Conservation (phyloP, 1,140 invertebrate genomes). For the Drosophila eugracilis region DNA sequence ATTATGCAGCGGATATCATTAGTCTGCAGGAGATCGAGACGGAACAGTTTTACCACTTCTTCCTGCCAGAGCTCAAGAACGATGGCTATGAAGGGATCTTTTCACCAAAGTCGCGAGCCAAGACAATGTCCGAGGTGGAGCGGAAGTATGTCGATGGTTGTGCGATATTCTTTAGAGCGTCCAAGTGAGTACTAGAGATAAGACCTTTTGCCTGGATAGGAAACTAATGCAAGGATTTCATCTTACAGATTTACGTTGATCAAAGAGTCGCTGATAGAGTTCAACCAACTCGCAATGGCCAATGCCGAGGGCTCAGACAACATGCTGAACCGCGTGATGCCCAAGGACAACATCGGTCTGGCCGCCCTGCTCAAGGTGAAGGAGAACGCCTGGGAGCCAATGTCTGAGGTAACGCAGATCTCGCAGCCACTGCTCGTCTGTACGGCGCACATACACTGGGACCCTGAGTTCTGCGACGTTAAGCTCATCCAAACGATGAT, state of each 20-base stretch:
- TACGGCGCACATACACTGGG: constrained; percentile 99
- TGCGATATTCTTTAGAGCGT: constrained; percentile 98
- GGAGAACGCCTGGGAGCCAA: constrained; percentile 95
- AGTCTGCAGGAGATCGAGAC: constrained; percentile 99
- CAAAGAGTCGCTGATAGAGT: constrained; percentile 98
- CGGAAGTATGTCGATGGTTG: constrained; percentile 99
- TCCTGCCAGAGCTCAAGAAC: constrained; percentile 96
- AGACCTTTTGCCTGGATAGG: neutral
- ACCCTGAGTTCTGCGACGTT: constrained; percentile 99
- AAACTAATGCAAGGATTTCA: neutral
- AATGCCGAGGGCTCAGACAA: constrained; percentile 99
- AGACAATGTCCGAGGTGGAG: constrained; percentile 99
- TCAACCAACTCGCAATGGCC: constrained; percentile 99
- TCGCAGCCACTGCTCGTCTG: constrained; percentile 96
- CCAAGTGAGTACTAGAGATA: constrained; percentile 90
- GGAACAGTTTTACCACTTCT: constrained; percentile 99
- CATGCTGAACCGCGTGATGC: constrained; percentile 99
- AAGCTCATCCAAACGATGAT: constrained; percentile 99
- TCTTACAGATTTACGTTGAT: constrained; percentile 94
- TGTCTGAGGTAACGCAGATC: constrained; percentile 90
- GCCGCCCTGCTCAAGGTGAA: constrained; percentile 97
- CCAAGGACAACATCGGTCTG: constrained; percentile 99
- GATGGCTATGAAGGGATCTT: constrained; percentile 99
- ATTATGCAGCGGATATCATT: constrained; percentile 99
- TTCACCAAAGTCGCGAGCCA: constrained; percentile 98